Evolutionary conservation across 2,888 invertebrate species (phyloP).

Genomic region (Dynastes grantii): DNA sequence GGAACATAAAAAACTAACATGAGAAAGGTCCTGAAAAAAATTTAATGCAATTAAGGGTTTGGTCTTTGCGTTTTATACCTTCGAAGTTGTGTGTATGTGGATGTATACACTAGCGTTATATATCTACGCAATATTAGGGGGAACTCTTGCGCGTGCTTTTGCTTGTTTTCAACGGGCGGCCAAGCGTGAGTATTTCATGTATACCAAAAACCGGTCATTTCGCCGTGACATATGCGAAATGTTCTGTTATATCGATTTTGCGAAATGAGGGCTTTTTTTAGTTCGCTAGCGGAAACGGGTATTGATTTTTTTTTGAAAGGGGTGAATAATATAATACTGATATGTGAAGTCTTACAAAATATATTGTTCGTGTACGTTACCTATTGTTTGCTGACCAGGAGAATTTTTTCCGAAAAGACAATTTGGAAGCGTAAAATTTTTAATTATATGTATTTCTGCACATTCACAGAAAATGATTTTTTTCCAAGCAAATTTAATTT

Average conservation of each 20-base stretch:
- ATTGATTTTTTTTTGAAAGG: slow-evolving; percentile 10
- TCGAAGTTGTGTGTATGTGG: no score
- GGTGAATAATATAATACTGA: not conserved
- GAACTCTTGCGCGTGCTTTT: slow-evolving; percentile 1
- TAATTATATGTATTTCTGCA: no score
- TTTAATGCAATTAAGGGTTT: slow-evolving; percentile 8
- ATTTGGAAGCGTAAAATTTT: no score
- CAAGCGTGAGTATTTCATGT: slow-evolving; percentile 28
- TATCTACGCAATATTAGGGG: not conserved
- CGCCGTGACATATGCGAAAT: slow-evolving; percentile 26
- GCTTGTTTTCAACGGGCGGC: slow-evolving; percentile 21
- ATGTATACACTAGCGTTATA: no score
- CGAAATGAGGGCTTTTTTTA: slow-evolving; percentile 3
- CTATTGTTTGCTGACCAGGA: no score
- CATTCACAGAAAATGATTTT: no score
- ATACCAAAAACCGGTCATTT: slow-evolving; percentile 18
- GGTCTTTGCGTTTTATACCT: slow-evolving; percentile 12
- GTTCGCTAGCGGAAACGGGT: not conserved
- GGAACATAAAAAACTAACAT: not conserved
- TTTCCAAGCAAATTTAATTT: no score
- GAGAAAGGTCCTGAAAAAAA: not conserved
- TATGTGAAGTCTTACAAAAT: not conserved
- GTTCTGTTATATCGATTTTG: slow-evolving; percentile 37
- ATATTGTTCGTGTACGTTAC: no score
- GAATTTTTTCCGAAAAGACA: no score